Base-by-base conservation (phyloP, 2,797 vertebrate genomes). In the Brachymystax lenok region DNA sequence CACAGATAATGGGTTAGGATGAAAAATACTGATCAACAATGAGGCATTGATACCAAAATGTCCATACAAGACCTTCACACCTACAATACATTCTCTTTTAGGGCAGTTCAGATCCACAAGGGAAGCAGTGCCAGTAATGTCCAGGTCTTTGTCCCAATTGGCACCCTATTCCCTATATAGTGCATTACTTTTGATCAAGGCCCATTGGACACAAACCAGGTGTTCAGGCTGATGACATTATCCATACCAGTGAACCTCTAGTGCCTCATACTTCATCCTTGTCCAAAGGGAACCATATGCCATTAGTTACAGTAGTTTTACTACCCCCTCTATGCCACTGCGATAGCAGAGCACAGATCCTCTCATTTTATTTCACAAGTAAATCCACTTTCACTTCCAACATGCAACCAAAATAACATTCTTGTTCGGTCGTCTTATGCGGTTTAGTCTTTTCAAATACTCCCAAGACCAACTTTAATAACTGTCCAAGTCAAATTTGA, bases 211-310 rank as follows among this genome's bases (percentile, higher is more conserved):
- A 4, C 27, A 67, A 21, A 16, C 79, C 79, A 82, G 80, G 81
- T 88, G 86, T 86, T 56, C 19, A 33, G 6, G 12, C 30, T 86
- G 78, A 78, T 83, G 80, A 78, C 17, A 80, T 80, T 76, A 80
- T 84, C 82, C 76, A 70, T 87, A 83, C 87, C 82, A 8, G 83
- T 88, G 79, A 84, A 72, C 5, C 69, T 68, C 19, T 71, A 12
- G 77, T 77, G 70, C 50, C 74, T 33, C 5, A 56, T 3, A 24
- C 69, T 61, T 79, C 69, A 77, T 51, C 69, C 51, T 75, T 61
- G 24, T 28, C 50, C 69, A 73, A 19, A n/a, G 73, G 74, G 71
- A 73, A 52, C 1, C 61, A 59, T 14, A 59, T 56, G 27, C 61
- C 21, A 4, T 63, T 30, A 6, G 30, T 71, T 51, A 54, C 27